Evolutionary conservation across 2,888 invertebrate species (phyloP).

Genomic region (Drosophila gaucha): DNA sequence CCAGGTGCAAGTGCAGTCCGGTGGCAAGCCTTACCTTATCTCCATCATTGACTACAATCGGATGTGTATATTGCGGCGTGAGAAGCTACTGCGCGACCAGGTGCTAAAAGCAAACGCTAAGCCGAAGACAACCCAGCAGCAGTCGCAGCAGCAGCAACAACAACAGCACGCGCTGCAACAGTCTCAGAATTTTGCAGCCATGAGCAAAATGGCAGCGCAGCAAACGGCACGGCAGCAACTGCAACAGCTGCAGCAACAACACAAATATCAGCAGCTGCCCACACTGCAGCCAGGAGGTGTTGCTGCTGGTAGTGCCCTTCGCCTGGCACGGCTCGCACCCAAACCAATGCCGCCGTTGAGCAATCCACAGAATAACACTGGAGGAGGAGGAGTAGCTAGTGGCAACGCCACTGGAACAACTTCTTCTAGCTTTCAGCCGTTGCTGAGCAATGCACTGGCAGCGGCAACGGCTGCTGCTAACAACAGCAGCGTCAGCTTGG

Average conservation of each 20-base stretch:
- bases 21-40: constrained; percentile 92
- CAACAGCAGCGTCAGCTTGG: constrained; percentile 23
- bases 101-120: constrained; percentile 82
- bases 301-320: constrained; percentile 12
- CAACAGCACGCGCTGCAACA: constrained; percentile 72
- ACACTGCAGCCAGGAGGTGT: constrained; percentile 33
- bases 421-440: constrained; percentile 54
- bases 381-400: neutral
- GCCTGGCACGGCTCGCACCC: constrained; percentile 58
- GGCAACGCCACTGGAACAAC: neutral
- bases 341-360: constrained; percentile 66
- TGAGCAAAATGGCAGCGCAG: constrained; percentile 43
- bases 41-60: constrained; percentile 92
- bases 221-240: constrained; percentile 60
- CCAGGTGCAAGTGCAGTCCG: constrained; percentile 90
- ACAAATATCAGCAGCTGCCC: constrained; percentile 54
- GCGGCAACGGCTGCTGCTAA: constrained; percentile 34
- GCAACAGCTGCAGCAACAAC: constrained; percentile 58
- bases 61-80: constrained; percentile 90
- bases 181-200: constrained; percentile 17
- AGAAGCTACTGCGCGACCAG: constrained; percentile 88
- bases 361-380: constrained; percentile 47
- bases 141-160: constrained; percentile 45
- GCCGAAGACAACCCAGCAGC: constrained; percentile 44
- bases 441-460: constrained; percentile 65